Evolutionary conservation across 2,113 vertebrate genomes (phyloP), one percentile per base, ranked within the genome.

Genomic region (Penelope pileata): DNA sequence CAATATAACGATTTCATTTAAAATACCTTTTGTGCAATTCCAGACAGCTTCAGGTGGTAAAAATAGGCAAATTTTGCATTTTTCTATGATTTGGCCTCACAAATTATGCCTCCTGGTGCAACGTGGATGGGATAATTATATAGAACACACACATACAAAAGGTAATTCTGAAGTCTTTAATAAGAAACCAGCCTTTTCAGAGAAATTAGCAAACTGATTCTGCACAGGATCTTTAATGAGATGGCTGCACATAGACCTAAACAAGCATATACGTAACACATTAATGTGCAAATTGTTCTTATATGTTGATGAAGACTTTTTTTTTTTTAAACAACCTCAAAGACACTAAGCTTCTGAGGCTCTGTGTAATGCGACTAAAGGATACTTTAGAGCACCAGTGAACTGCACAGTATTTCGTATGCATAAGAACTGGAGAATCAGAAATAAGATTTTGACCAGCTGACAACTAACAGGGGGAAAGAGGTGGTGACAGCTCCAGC

Each of bases 1-100:
- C 90, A 96, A 78, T 47, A 56, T 10, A 92, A 83, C 29, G 42
- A 50, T 81, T 93, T 83, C 42, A 58, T 77, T 91, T 81, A 77
- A 90, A 94, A 63, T 16, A 90, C 79, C 32, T 86, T 94, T 88
- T 80, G 43, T 69, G 63, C 67, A 83, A 62, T 45, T 82, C 70
- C 50, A 85, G 74, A 34, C 30, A 79, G 40, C 43, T 89, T 87
- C 66, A 66, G 74, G 53, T 89, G 9, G 18, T 42, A 34, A 6
- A 82, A 86, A 60, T 60, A 64, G 36, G 7, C 5, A 42, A 3
- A 13, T 79, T 82, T 90, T 75, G 34, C 68, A 72, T 45, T 91
- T 88, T 78, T 23, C 70, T 43, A 2, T 40, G 9, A 18, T 78
- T 69, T 3, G 0, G 24, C 14, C 51, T 77, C 48, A 58, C 15